Percentiles rank a stretch among this genome's conserved stretches.
phyloP scores from a whole-genome alignment of 2,888 invertebrate genomes.

The Cryptocheilus praepositus region DNA sequence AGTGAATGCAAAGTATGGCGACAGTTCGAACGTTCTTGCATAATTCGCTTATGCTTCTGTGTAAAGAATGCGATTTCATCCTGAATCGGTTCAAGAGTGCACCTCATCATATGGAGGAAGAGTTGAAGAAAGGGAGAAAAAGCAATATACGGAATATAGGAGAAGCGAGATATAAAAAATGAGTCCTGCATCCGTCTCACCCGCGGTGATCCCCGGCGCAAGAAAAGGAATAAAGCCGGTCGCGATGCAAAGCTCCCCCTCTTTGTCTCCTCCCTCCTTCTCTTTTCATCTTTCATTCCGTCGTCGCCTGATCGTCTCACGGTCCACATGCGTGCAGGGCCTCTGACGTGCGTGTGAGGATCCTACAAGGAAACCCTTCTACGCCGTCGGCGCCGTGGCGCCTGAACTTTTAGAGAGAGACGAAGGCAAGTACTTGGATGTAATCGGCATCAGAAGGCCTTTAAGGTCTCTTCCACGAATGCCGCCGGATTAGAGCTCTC shows the following conservation, averaged over 20 bases:
- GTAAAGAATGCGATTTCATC: too few relatives aligned
- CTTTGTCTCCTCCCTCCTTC: background rate
- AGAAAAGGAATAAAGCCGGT: background rate
- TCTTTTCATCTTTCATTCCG: background rate
- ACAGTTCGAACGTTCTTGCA: too few relatives aligned
- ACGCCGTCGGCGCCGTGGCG: constrained; percentile 74
- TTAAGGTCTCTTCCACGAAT: constrained; percentile 34
- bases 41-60: too few relatives aligned
- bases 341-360: constrained; percentile 50
- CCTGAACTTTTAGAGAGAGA: constrained; percentile 58
- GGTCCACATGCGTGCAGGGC: background rate
- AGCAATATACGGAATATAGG: background rate
- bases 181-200: background rate
- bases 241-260: background rate
- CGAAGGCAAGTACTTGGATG: constrained; percentile 25
- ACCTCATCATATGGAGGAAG: too few relatives aligned
- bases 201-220: background rate
- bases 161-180: background rate
- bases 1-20: too few relatives aligned
- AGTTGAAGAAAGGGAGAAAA: too few relatives aligned
- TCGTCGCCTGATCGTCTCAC: too few relatives aligned
- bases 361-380: constrained; percentile 75
- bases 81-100: too few relatives aligned
- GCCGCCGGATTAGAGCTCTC: constrained; percentile 36
- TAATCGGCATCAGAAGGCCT: constrained; percentile 29